Base-by-base conservation (phyloP, 2,888 invertebrate species). In the Drosophila demipolita region DNA sequence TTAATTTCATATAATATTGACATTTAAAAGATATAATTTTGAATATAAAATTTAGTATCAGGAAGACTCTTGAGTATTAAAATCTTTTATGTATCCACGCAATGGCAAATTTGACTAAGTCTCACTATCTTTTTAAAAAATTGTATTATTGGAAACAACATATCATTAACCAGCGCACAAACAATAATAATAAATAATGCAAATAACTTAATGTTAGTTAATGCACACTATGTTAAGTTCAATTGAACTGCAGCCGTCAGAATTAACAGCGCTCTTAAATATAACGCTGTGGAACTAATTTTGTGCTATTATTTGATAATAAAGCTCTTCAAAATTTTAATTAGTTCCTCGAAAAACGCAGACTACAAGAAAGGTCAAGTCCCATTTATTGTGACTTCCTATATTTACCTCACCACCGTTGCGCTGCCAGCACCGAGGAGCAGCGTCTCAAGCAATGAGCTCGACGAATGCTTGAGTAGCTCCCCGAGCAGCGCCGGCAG, bases 401-500 rank as follows among this genome's bases (percentile, higher is more conserved):
- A 2, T 45, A n/a, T 55, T 78, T 80, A 88, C 87, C 86, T 88
- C 3, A 58, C 54, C 33, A 57, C 54, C 17, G 65, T 68, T 7
- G 76, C 86, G 62, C 86, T 86, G 86, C 88, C 85, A 63, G 82
- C 76, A 35, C 87, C 79, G 9, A 87, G 80, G 52, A 87, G 75
- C 65, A 78, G 42, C 29, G 85, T 83, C 54, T 89, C 75, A 42
- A 89, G 73, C 73, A 80, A 78, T 17, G 73, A 78, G 72, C 75
- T 81, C 15, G 88, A 76, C 35, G 87, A 79, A 15, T 86, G 87
- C 65, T 90, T 86, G 1, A 90, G 75, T 23, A 90, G 45, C 65
- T 90, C 89, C 65, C 86, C 89, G 29, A 90, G 80, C 71, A 90
- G 64, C n/a, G 74, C 79, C 75, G 86, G 82, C 72, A 83, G 63